phyloP scores from a whole-genome alignment of 30 jellyfish, hydroid and myxozoan genomes.

The Hydra vulgaris region DNA sequence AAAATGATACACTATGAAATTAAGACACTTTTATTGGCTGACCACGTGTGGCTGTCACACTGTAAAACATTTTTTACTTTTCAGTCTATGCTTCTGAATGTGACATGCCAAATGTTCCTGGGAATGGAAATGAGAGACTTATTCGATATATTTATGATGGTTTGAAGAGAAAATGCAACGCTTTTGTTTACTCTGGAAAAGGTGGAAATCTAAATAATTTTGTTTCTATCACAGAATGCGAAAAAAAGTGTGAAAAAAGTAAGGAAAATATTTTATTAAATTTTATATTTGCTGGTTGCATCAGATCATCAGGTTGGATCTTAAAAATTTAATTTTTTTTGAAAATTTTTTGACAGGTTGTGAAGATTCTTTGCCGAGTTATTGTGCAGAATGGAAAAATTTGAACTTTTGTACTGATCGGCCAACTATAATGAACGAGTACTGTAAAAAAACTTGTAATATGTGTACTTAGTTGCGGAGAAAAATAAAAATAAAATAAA shows the following conservation, averaged over 20 bases:
- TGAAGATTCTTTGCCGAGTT: conserved; percentile 17
- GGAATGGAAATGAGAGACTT: conserved; percentile 52
- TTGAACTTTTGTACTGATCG: conserved; percentile 42
- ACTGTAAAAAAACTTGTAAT: conserved; percentile 59
- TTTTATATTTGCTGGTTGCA: too few species aligned
- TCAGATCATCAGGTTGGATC: too few species aligned
- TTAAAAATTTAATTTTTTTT: neutral
- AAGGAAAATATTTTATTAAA: too few species aligned
- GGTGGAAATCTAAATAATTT: conserved; percentile 92
- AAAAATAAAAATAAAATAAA: too few species aligned
- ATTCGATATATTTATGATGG: conserved; percentile 67
- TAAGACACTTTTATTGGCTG: neutral
- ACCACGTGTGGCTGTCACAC: too few species aligned
- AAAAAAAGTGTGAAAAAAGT: conserved; percentile 57
- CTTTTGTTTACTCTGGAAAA: conserved; percentile 71
- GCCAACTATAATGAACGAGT: conserved; percentile 36
- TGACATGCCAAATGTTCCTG: conserved; percentile 86
- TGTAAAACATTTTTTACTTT: too few species aligned
- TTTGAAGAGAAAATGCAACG: conserved; percentile 45
- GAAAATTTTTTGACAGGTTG: conserved; percentile 7
- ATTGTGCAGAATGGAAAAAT: conserved; percentile 44
- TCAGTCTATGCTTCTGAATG: conserved; percentile 64
- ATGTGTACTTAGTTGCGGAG: conserved; percentile 32
- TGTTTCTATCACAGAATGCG: conserved; percentile 34
- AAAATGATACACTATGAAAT: too few species aligned